A percentile compares a stretch with the other conserved stretches of the same genome.
Conservation (phyloP, 1,140 invertebrate species). For the Yoshiicerus persimilis region DNA sequence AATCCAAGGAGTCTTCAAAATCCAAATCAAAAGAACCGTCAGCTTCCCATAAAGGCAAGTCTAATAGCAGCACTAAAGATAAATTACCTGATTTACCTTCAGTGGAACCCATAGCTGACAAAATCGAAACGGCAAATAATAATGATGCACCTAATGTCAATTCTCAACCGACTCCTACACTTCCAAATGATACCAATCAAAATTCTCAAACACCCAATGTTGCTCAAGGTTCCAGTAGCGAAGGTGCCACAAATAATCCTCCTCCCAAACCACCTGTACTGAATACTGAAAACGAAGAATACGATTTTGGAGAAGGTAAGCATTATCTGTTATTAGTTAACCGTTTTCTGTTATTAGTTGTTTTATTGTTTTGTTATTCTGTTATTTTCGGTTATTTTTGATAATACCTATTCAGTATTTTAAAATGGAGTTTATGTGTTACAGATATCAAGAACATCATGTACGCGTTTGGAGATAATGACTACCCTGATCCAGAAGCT, state of each 20-base stretch:
- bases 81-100: neutral
- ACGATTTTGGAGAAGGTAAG: neutral
- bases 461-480: conserved; percentile 44
- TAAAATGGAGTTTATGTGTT: neutral
- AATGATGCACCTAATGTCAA: neutral
- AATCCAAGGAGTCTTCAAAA: neutral
- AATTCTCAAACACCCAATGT: neutral
- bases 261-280: neutral
- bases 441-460: conserved; percentile 33
- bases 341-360: no score
- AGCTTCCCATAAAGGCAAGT: neutral
- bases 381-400: neutral
- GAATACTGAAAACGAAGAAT: neutral
- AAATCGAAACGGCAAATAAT: neutral
- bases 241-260: neutral
- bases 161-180: neutral
- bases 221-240: neutral
- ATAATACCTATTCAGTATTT: no score
- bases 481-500: conserved; percentile 28
- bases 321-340: no score
- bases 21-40: neutral
- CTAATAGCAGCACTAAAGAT: neutral
- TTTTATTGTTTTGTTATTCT: neutral
- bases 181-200: neutral
- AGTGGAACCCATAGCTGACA: neutral